Evolutionary conservation across 2,797 vertebrate species (phyloP), one percentile per base, ranked within the genome.

Genomic region (Mus spretus): DNA sequence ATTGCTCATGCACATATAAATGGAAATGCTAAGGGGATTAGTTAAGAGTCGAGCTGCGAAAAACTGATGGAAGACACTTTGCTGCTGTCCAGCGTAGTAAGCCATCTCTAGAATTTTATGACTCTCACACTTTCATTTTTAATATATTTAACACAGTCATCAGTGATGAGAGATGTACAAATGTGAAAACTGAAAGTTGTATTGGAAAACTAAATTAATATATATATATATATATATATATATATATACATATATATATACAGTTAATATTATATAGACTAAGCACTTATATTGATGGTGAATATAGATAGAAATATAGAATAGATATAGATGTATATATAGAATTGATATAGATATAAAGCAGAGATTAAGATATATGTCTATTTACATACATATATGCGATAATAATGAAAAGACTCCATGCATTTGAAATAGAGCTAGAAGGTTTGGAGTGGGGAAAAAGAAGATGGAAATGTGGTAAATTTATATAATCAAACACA

Each of bases 21-120:
- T 93, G 95, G 89, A 97, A 81, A 95, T 83, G 78, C 55, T 74
- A 78, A 96, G 67, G 70, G 80, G 95, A 97, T 97, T 95, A 97
- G 82, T 85, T 65, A 85, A 95, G 83, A 61, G 11, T 61, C 61
- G 86, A 86, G 47, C 53, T 59, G 63, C 78, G 61, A 92, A 97
- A 65, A 65, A 93, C 55, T 50, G 47, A 74, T 10, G 37, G 67
- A 82, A 70, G 26, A 61, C 44, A 4, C 8, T 28, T 81, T 78
- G 13, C 22, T 81, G 3, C 37, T 72, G 78, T 89, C 57, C 75
- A 95, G 2, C 2, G 9, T 53, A 89, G 37, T 63, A 9, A 65
- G 40, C 26, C 80, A 0, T 92, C 55, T 72, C 67, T 50, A 47
- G 67, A 59, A 28, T 65, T 61, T 79, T 81, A 65, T 8, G 8